Evolutionary conservation across 2,888 invertebrate genomes (phyloP).

Genomic region (Nematopogon swammerdamellus): DNA sequence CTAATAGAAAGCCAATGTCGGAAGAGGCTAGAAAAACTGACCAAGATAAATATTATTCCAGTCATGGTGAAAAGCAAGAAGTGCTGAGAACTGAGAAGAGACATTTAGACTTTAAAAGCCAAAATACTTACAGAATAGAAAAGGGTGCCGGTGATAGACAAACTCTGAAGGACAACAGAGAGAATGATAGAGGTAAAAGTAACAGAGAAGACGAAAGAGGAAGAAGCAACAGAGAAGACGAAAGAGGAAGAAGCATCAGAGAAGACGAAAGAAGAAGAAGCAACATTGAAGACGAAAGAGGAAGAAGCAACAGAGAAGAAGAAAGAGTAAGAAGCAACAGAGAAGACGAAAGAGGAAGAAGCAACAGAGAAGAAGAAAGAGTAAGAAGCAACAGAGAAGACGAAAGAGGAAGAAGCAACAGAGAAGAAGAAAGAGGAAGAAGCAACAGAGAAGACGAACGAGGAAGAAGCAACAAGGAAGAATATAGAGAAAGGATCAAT

Average conservation of each 20-base stretch:
- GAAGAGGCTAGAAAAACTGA: slow-evolving; percentile 10
- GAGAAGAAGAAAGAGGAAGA: slow-evolving; percentile 40
- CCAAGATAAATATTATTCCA: slow-evolving; percentile 5
- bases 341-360: slow-evolving; percentile 28
- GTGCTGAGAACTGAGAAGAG: slow-evolving; percentile 25
- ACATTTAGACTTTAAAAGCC: slow-evolving; percentile 43
- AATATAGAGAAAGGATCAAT: slow-evolving; percentile 19
- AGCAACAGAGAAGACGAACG: slow-evolving; percentile 42
- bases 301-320: slow-evolving; percentile 36
- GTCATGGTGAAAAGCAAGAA: slow-evolving; percentile 15
- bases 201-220: slow-evolving; percentile 19
- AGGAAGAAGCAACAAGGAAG: slow-evolving; percentile 26
- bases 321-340: slow-evolving; percentile 43
- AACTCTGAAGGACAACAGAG: neutral
- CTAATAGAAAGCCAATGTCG: slow-evolving; percentile 14
- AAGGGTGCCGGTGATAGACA: slow-evolving; percentile 31
- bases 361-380: slow-evolving; percentile 32
- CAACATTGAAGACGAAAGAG: slow-evolving; percentile 21
- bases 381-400: slow-evolving; percentile 18
- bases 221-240: slow-evolving; percentile 20
- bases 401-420: slow-evolving; percentile 28
- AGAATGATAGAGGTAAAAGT: slow-evolving; percentile 19
- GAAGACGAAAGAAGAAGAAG: slow-evolving; percentile 21
- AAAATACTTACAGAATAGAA: slow-evolving; percentile 51
- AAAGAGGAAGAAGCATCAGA: slow-evolving; percentile 8